These are phyloP conservation scores for Mus minutoides DNA, from an alignment of 2,797 vertebrate species.

Conservation along the genomic window DNA sequence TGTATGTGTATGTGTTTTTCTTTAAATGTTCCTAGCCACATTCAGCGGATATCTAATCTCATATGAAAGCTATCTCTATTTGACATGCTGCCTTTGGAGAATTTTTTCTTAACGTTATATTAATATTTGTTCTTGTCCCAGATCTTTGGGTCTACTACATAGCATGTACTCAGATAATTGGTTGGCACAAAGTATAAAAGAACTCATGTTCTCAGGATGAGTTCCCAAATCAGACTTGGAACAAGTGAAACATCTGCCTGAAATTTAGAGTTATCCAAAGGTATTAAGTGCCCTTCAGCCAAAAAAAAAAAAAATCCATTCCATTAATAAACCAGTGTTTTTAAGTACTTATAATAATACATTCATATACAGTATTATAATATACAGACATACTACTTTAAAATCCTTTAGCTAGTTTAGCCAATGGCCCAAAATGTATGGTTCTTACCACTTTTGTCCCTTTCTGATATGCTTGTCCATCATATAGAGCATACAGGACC, in stretches of 20 bases:
- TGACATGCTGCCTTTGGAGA: slow-evolving; percentile 39
- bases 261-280: slow-evolving; percentile 48
- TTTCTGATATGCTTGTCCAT: slow-evolving; percentile 56
- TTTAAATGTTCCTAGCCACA: not conserved
- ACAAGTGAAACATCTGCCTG: slow-evolving; percentile 6
- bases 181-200: not conserved
- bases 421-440: slow-evolving; percentile 68
- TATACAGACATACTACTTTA: slow-evolving; percentile 68
- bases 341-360: slow-evolving; percentile 73
- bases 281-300: slow-evolving; percentile 53
- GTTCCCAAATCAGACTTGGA: not conserved
- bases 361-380: slow-evolving; percentile 64
- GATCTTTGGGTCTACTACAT: not conserved
- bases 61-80: not conserved
- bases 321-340: slow-evolving; percentile 39
- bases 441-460: slow-evolving; percentile 26
- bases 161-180: not conserved
- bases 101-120: not conserved
- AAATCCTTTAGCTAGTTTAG: slow-evolving; percentile 66
- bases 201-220: not conserved
- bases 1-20: not conserved
- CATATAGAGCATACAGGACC: slow-evolving; percentile 51
- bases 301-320: slow-evolving; percentile 69
- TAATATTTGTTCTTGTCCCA: not conserved
- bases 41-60: not conserved